Base-by-base conservation (phyloP, 2,113 vertebrate species). In the Anser cygnoides region DNA sequence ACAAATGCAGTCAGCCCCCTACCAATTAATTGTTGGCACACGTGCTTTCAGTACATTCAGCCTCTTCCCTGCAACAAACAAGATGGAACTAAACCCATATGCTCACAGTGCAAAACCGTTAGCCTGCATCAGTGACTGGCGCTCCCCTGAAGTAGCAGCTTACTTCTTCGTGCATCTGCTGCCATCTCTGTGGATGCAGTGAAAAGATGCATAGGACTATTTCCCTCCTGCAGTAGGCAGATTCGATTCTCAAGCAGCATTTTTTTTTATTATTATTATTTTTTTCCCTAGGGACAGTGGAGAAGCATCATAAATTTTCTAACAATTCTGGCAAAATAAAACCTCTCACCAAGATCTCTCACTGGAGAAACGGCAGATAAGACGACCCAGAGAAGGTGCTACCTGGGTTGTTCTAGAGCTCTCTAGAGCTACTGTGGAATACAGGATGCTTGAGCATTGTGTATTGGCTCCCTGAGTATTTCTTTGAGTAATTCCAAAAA, bases 201-300 rank as follows among this genome's bases (percentile, higher is more conserved):
- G 18, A 86, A 35, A 82, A 73, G 41, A 58, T 13, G 13, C 4
- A 16, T 22, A 18, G 49, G 88, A 65, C 17, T 25, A 25, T 25
- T 59, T 44, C 41, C 43, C 33, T 72, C 39, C 19, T 43, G 14
- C 29, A 37, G 44, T 1, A 65, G 14, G n/a, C 1, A 71, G 44
- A 46, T 90, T 78, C 50, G 44, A 46, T 90, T 78, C 50, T 80
- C 57, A 63, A 77, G 41, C 9, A 71, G 33, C 9, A 12, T 66
- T 91, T 84, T 72, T 70, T 70, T 50, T 76, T 6, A 10, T 39
- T 39, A 39, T 39, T 39, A 39, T 39, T 39, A 39, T 72, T 50
- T 50, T 7, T 7, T 22, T 18, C 41, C n/a, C 35, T 75, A 0
- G 0, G 5, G 19, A 67, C 7, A 25, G 21, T 43, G 13, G 25